Base-by-base conservation (phyloP, 2,797 vertebrate genomes). In the Clarias platycephalus region DNA sequence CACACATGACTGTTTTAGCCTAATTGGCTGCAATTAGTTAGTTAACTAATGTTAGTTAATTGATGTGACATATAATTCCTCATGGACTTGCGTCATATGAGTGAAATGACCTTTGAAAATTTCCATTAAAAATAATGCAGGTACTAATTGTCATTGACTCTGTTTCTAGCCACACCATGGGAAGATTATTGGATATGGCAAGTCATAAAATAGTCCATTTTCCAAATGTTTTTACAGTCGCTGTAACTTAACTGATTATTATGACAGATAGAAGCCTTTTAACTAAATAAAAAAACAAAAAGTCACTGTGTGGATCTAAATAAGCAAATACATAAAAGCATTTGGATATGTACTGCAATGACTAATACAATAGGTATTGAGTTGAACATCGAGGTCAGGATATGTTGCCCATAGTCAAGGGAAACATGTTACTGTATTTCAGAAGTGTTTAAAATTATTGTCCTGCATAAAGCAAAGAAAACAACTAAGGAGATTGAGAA, bases 41-140 rank as follows among this genome's bases (percentile, higher is more conserved):
- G 44, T 49, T 49, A 49, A 49, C 80, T 83, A 87, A 57, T 68
- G 67, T 64, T 78, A 70, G 86, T 87, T 89, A 84, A 89, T 89
- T 88, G 84, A 86, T 66, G 60, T 87, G 86, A 88, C 80, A 86
- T 81, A 75, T 84, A 74, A 83, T 80, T 84, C 66, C 81, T 86
- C 81, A 83, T 86, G 83, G 87, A 86, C 79, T 28, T 84, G 75
- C 81, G 85, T 80, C 76, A 81, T 78, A 86, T 83, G 49, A 85
- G 86, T 88, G 83, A 80, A 86, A 63, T 88, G 86, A 87, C 87
- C 82, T 84, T 87, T 87, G 66, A 66, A 84, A 84, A 68, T 87
- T 83, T 88, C 82, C 67, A 49, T 72, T 26, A 16, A 8, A 75
- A 86, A 84, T 70, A 80, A 83, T 72, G 83, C 44, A 49, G 44